Evolutionary conservation across 1,140 invertebrate genomes (phyloP).

Genomic region (Drosophila busckii): DNA sequence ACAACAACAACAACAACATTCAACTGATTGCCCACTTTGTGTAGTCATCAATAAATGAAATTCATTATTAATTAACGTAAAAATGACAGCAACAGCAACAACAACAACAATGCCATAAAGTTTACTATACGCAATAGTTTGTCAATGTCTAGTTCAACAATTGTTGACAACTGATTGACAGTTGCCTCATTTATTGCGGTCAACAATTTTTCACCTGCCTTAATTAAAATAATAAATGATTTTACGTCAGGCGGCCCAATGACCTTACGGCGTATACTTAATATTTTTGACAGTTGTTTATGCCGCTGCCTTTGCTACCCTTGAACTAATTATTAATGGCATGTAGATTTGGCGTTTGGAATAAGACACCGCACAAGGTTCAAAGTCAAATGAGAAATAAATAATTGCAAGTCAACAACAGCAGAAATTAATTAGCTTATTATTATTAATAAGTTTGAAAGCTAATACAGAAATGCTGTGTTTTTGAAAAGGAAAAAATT

Average conservation of each 20-base stretch:
- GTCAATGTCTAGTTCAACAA: slow-evolving; percentile 65
- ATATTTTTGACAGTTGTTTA: slow-evolving; percentile 31
- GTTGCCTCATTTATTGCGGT: slow-evolving; percentile 44
- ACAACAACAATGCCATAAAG: slow-evolving; percentile 14
- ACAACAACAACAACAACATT: slow-evolving; percentile 11
- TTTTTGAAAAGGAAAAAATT: too few relatives aligned
- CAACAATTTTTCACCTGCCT: slow-evolving; percentile 62
- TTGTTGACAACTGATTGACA: slow-evolving; percentile 70
- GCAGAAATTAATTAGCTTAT: too few relatives aligned
- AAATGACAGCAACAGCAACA: slow-evolving; percentile 48
- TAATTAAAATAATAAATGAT: slow-evolving; percentile 76
- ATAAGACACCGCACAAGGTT: too few relatives aligned
- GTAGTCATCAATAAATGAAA: slow-evolving; percentile 57
- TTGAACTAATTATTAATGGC: too few relatives aligned
- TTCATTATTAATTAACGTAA: slow-evolving; percentile 67
- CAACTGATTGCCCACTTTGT: slow-evolving; percentile 50
- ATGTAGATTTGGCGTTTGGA: too few relatives aligned
- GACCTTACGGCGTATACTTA: background rate
- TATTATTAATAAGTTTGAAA: too few relatives aligned
- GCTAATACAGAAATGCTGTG: too few relatives aligned
- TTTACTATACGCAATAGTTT: slow-evolving; percentile 45
- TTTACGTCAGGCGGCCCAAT: slow-evolving; percentile 42
- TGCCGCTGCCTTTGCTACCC: slow-evolving; percentile 7
- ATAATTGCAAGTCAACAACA: too few relatives aligned
- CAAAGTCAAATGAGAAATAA: too few relatives aligned